Conservation (phyloP, 1,140 invertebrate genomes). For the Maconellicoccus hirsutus region DNA sequence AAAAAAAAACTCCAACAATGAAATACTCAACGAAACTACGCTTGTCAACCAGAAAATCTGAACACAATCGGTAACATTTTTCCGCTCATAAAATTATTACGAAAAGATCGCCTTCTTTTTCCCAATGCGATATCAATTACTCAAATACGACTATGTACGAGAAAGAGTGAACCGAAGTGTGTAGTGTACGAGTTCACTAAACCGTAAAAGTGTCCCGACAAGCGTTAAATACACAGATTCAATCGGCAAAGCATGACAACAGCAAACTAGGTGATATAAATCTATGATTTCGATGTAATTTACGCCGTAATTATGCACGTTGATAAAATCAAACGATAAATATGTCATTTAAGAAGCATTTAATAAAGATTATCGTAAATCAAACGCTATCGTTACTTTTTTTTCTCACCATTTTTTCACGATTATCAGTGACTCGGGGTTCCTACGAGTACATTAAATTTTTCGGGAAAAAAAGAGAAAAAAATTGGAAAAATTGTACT, state of each 20-base stretch:
- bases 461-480: too few species aligned
- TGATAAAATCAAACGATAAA: not conserved
- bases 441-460: too few species aligned
- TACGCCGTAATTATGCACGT: not conserved
- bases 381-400: too few species aligned
- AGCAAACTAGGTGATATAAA: not conserved
- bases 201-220: slow-evolving; percentile 7
- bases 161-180: not conserved
- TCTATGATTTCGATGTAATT: not conserved
- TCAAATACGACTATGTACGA: not conserved
- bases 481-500: too few species aligned
- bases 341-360: not conserved
- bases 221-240: slow-evolving; percentile 8
- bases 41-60: not conserved
- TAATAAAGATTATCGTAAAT: too few species aligned
- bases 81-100: slow-evolving; percentile 1
- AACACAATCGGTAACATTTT: not conserved
- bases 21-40: not conserved
- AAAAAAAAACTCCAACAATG: not conserved
- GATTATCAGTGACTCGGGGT: too few species aligned
- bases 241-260: slow-evolving; percentile 2
- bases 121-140: not conserved
- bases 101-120: not conserved
- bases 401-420: too few species aligned
- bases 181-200: not conserved